Conservation (phyloP, 2,888 invertebrate genomes). For the Phytoseiulus persimilis region DNA sequence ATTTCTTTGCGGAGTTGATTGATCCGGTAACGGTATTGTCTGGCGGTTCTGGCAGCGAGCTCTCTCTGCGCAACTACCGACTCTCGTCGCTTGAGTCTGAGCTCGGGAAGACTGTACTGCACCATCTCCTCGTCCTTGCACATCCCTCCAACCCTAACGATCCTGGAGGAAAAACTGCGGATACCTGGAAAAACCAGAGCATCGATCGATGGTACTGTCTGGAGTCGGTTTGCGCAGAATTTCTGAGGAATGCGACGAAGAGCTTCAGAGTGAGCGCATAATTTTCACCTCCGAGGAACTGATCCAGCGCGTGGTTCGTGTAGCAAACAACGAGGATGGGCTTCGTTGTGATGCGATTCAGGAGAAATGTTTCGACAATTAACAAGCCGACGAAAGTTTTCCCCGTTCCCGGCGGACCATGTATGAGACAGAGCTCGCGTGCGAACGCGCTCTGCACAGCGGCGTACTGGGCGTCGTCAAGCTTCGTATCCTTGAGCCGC, state of each 20-base stretch:
- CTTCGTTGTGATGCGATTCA: slow-evolving; percentile 52
- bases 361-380: slow-evolving; percentile 61
- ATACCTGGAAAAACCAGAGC: slow-evolving; percentile 51
- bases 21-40: not conserved
- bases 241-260: no score
- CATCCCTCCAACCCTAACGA: slow-evolving; percentile 64
- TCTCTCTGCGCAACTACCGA: not conserved
- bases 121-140: slow-evolving; percentile 58
- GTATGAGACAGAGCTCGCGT: slow-evolving; percentile 55
- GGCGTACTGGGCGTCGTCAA: slow-evolving; percentile 15
- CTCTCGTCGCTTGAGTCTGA: not conserved
- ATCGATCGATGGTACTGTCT: not conserved
- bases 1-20: slow-evolving; percentile 9
- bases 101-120: slow-evolving; percentile 41
- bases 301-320: slow-evolving; percentile 78
- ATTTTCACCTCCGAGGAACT: slow-evolving; percentile 62
- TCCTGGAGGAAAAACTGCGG: slow-evolving; percentile 56
- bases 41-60: not conserved
- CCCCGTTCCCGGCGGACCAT: slow-evolving; percentile 60
- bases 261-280: no score
- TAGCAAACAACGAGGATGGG: slow-evolving; percentile 70
- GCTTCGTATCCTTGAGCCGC: not conserved
- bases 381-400: slow-evolving; percentile 62
- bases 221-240: no score
- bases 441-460: slow-evolving; percentile 27